Base-by-base conservation (phyloP, 2,113 vertebrate species). In the Glaucomys volans region DNA sequence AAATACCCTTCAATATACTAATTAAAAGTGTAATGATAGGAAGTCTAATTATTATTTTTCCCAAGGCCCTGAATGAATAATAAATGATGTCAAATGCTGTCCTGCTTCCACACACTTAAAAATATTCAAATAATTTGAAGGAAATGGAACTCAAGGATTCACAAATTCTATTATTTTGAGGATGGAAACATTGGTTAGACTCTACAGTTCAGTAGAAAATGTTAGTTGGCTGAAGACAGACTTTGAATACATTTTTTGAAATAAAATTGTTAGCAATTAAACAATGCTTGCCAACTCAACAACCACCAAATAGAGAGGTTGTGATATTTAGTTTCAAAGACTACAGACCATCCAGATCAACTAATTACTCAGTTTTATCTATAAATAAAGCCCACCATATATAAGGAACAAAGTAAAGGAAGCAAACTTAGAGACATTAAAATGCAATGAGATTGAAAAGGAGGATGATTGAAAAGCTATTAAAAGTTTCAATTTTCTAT, bases 111-210 rank as follows among this genome's bases (percentile, higher is more conserved):
- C 80, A 79, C 0, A 66, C 77, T 84, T 92, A 72, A 77, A 93
- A 81, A 72, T 79, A 93, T 80, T 35, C 16, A 88, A 88, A 44
- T 54, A 79, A 92, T 40, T 83, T 91, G 69, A 91, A 83, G 77
- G 64, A 96, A 40, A 57, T 74, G 8, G 59, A 85, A 90, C 81
- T 57, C 47, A 86, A 97, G 26, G 8, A 76, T 75, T 42, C n/a
- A 30, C 20, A 84, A 86, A 87, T 87, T 84, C 16, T 66, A 72
- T 85, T 90, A 66, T 62, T 88, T 71, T 91, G 28, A 77, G 77
- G 57, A 79, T 3, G 72, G 44, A 66, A 87, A 90, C 77, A 64
- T 54, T 87, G 72, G 90, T 87, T 94, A 85, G 40, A 52, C 7
- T 37, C 40, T 84, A 86, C 87, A 28, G 47, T 80, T 86, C 54